Evolutionary conservation across 2,888 invertebrate species (phyloP), one percentile per base, ranked within the genome.

Genomic region (Lithophane ornitopus): DNA sequence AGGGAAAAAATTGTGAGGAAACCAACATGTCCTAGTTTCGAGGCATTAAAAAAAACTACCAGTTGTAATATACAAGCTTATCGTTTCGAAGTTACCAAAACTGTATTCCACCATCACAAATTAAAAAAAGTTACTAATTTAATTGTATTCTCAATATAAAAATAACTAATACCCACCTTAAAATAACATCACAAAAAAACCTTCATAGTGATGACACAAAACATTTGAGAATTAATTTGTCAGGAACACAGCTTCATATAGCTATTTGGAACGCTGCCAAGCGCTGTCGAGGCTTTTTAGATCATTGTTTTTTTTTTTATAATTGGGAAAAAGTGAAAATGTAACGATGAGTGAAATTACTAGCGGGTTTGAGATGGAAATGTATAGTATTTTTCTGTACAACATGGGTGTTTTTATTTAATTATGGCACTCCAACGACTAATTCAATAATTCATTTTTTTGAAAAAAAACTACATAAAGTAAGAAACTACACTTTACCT

Each of bases 181-280:
- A 76, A 71, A 67, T 56, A 70, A 73, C 65, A 26, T 56, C 14
- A 19, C 46, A 82, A 70, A 62, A 70, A 75, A 44, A 59, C 34
- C 68, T 59, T 76, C 46, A 34, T 62, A 80, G 84, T 79, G 81
- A 79, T 74, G 81, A 80, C 78, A 84, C 58, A 81, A 76, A 84
- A 74, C 66, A 84, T 82, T 85, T 76, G 77, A 73, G 79, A 86
- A 90, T 89, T 82, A 87, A 90, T 88, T 87, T 87, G 69, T 85
- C 85, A 85, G 78, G 69, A 81, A 84, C 74, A 84, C 62, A 78
- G 82, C 81, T 85, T 87, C 85, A 90, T 86, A 84, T 73, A 85
- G 82, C 83, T 81, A 80, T 82, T 89, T 89, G 89, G 89, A 85
- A 11, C 72, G 9, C 26, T 52, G 90, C 89, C 90, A 89, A 80